These are phyloP conservation scores for Xanthia icteritia DNA, from an alignment of 2,888 invertebrate genomes.

Conservation along the genomic window DNA sequence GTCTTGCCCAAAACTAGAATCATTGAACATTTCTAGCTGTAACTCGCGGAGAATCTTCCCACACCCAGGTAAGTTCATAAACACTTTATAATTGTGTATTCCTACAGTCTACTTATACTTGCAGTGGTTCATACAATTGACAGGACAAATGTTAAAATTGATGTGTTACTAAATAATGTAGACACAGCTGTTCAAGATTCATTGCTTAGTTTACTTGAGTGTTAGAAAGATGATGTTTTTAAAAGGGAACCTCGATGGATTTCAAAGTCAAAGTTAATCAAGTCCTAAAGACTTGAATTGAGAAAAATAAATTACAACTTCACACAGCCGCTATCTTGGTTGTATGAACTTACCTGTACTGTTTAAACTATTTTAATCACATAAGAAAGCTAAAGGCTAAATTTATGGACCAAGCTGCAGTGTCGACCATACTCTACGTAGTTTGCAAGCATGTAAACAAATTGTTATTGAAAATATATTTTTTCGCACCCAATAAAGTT, in stretches of 20 bases:
- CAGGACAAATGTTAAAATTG: neutral
- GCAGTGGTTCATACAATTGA: neutral
- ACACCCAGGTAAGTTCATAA: conserved; percentile 72
- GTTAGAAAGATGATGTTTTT: neutral
- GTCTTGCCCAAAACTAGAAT: conserved; percentile 84
- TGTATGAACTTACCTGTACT: neutral
- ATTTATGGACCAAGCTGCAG: neutral
- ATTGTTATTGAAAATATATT: neutral
- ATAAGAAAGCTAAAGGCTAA: neutral
- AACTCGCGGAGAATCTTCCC: conserved; percentile 76
- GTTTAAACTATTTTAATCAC: conserved; percentile 2
- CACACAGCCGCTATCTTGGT: neutral
- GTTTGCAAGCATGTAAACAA: neutral
- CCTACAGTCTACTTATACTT: neutral
- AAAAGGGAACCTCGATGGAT: neutral
- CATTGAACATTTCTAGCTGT: conserved; percentile 86
- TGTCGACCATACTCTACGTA: neutral
- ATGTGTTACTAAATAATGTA: neutral
- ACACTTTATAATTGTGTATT: neutral
- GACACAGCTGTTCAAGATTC: neutral
- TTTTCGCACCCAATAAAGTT: neutral
- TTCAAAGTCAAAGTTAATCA: neutral
- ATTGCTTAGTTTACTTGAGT: neutral
- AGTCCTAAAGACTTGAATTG: neutral
- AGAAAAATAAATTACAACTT: neutral